These are phyloP conservation scores for Drosophila subpulchrella DNA, from an alignment of 1,140 invertebrate species.

Conservation along the genomic window DNA sequence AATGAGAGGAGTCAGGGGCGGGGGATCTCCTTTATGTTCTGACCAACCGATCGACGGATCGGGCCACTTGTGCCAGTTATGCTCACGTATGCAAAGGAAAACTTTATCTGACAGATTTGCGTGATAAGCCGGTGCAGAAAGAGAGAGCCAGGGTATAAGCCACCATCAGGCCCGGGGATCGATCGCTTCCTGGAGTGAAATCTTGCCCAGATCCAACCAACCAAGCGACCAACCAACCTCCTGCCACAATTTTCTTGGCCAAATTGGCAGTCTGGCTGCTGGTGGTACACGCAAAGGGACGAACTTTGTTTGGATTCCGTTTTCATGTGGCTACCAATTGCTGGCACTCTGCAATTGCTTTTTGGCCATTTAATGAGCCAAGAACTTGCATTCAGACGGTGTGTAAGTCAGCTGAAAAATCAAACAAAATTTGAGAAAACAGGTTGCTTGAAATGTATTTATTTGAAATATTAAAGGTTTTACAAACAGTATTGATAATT, in stretches of 20 bases:
- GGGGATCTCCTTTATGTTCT: conserved; percentile 3
- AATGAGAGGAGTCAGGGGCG: conserved; percentile 26
- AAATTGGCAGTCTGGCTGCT: conserved; percentile 65
- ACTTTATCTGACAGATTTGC: conserved; percentile 80
- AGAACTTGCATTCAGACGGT: conserved; percentile 55
- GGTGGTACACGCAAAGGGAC: conserved; percentile 62
- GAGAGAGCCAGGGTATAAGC: background rate
- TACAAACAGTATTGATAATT: too few species aligned
- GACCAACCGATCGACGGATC: conserved; percentile 33
- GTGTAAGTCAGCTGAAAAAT: conserved; percentile 40
- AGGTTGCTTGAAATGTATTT: background rate
- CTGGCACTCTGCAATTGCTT: conserved; percentile 50
- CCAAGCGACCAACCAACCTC: conserved; percentile 1
- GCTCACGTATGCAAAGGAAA: conserved; percentile 67
- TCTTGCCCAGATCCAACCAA: conserved; percentile 50
- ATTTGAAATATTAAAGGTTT: background rate
- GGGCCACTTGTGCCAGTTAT: conserved; percentile 69
- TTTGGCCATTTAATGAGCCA: conserved; percentile 66
- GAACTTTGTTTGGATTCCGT: conserved; percentile 21
- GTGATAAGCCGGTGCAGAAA: conserved; percentile 58
- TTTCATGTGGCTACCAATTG: conserved; percentile 58
- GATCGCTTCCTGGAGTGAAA: conserved; percentile 70
- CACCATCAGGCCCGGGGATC: conserved; percentile 36
- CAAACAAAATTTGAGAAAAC: conserved; percentile 6
- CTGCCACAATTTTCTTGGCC: conserved; percentile 36